Percentiles rank a stretch among this genome's conserved stretches.
phyloP scores from a whole-genome alignment of 2,113 vertebrate genomes.

The Neomonachus schauinslandi region DNA sequence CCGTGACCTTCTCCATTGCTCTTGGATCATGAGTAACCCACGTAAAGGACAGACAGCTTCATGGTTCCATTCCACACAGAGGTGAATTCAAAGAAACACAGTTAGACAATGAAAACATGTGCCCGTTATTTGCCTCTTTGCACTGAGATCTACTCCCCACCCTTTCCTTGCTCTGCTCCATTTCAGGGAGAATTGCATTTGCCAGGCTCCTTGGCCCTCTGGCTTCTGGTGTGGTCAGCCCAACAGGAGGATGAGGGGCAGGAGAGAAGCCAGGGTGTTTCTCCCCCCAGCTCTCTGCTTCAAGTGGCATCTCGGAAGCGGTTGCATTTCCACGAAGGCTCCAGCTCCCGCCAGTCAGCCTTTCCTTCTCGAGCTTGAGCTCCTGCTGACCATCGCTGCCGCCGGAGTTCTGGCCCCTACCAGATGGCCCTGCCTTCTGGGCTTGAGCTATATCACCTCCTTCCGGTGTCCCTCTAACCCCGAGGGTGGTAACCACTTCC shows the following conservation, averaged over 20 bases:
- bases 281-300: neutral
- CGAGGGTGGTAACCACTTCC: constrained; percentile 26
- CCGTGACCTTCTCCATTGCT: neutral
- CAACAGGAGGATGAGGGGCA: neutral
- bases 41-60: neutral
- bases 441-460: constrained; percentile 15
- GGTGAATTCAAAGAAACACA: constrained; percentile 40
- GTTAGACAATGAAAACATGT: neutral
- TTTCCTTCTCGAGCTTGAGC: neutral
- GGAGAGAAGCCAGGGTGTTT: neutral
- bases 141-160: neutral
- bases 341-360: neutral
- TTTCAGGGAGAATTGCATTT: constrained; percentile 29
- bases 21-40: neutral
- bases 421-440: constrained; percentile 3
- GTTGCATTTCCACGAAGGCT: neutral
- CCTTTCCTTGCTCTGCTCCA: neutral
- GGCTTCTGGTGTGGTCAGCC: neutral
- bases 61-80: neutral
- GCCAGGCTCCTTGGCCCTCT: neutral
- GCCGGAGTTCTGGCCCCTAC: neutral
- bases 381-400: neutral
- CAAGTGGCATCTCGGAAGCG: neutral
- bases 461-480: neutral
- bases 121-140: neutral